Evolutionary conservation across 2,113 vertebrate species (phyloP).

Genomic region (Paramisgurnus dabryanus): DNA sequence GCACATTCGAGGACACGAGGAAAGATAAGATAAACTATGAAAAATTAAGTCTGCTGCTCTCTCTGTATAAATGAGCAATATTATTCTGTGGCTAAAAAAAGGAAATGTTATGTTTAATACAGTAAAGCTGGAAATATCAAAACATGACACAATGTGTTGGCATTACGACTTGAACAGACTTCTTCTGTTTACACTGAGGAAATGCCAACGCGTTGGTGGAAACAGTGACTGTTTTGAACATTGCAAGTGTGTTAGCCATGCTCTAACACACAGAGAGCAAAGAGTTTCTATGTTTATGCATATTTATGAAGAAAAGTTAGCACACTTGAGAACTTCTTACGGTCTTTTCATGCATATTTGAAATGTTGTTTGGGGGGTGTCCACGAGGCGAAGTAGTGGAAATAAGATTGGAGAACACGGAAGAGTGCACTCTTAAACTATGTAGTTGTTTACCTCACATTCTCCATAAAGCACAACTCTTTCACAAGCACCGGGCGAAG

Average conservation of each 20-base stretch:
- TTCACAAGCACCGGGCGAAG: neutral
- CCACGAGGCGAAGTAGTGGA: neutral
- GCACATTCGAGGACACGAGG: too few relatives aligned
- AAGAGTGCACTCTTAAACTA: neutral
- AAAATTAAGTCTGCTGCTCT: too few relatives aligned
- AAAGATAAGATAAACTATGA: too few relatives aligned
- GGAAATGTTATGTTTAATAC: neutral
- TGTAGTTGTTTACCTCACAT: slow-evolving; percentile 24
- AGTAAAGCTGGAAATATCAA: neutral
- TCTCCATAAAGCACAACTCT: neutral
- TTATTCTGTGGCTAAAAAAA: neutral
- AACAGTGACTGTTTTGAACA: neutral
- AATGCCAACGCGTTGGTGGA: neutral
- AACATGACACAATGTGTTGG: neutral
- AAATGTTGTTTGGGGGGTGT: too few relatives aligned
- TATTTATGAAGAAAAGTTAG: too few relatives aligned
- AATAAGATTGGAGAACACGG: neutral
- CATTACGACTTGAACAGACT: neutral
- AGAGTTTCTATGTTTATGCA: neutral
- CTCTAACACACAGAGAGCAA: neutral
- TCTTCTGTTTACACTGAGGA: neutral
- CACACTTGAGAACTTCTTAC: too few relatives aligned
- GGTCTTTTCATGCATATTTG: too few relatives aligned
- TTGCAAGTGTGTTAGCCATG: neutral
- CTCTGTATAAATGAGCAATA: neutral